phyloP scores from a whole-genome alignment of 92 coral and sea anemone genomes.

The Hydrozoanthus gracilis region DNA sequence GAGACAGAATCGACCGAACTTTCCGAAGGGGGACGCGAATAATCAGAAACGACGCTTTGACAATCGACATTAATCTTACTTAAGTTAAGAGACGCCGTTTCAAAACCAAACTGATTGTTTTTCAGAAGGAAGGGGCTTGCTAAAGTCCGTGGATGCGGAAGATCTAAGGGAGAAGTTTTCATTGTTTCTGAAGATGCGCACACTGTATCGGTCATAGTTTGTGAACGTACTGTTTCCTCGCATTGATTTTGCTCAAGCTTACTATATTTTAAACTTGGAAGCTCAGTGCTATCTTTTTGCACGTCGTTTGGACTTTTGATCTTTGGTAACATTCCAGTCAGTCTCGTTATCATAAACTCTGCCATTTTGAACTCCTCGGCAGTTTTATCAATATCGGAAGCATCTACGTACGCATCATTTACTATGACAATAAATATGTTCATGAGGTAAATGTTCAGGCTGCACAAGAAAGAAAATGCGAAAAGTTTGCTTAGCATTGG shows the following conservation, averaged over 20 bases:
- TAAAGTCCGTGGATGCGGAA: not conserved
- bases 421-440: slow-evolving; percentile 43
- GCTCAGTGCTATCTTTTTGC: not conserved
- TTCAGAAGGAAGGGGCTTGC: not conserved
- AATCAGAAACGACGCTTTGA: not conserved
- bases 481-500: slow-evolving; percentile 10
- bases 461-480: slow-evolving; percentile 30
- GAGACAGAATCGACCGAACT: not conserved
- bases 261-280: not conserved
- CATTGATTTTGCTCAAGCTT: not conserved
- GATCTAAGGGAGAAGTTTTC: not conserved
- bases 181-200: not conserved
- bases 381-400: slow-evolving; percentile 16
- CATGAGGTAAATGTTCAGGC: slow-evolving; percentile 24
- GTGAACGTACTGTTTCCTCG: not conserved
- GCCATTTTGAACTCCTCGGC: slow-evolving; percentile 36
- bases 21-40: not conserved
- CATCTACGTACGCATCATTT: slow-evolving; percentile 36
- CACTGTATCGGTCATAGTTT: not conserved
- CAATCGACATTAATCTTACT: not conserved
- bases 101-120: not conserved
- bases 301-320: not conserved
- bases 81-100: not conserved
- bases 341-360: not conserved
- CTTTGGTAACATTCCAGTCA: not conserved